A percentile compares a stretch with the other conserved stretches of the same genome.
These are phyloP conservation scores for Drosophila pseudotalamancana DNA, from an alignment of 2,888 invertebrate genomes.

Conservation along the genomic window DNA sequence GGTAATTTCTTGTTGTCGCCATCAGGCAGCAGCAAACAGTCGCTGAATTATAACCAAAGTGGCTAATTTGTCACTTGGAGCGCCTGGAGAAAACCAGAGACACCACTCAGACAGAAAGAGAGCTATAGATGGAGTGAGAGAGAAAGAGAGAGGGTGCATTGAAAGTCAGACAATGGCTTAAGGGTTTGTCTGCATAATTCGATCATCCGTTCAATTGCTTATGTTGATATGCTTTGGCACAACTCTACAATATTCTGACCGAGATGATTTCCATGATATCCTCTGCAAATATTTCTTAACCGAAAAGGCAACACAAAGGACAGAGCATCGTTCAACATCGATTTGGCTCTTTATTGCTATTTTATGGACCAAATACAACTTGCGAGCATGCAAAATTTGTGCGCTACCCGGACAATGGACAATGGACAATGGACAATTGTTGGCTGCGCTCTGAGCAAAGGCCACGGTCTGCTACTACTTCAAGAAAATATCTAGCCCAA, in stretches of 20 bases:
- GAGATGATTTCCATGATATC: conserved; percentile 62
- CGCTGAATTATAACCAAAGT: conserved; percentile 76
- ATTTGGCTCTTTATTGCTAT: conserved; percentile 71
- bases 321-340: conserved; percentile 43
- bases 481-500: conserved; percentile 31
- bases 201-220: conserved; percentile 76
- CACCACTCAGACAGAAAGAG: conserved; percentile 4
- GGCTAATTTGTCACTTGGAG: conserved; percentile 72
- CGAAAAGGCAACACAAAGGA: conserved; percentile 52
- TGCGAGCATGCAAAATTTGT: conserved; percentile 69
- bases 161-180: conserved; percentile 29
- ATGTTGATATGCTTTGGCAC: conserved; percentile 49
- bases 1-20: conserved; percentile 79
- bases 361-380: conserved; percentile 73
- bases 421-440: conserved; percentile 66
- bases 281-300: conserved; percentile 58
- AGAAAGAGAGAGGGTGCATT: neutral
- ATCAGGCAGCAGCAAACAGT: conserved; percentile 53
- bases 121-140: neutral
- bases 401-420: conserved; percentile 57
- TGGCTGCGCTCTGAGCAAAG: conserved; percentile 6
- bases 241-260: conserved; percentile 4
- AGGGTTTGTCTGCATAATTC: conserved; percentile 56
- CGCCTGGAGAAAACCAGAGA: conserved; percentile 11
- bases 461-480: conserved; percentile 23